Evolutionary conservation across 1,140 invertebrate species (phyloP), one percentile per base, ranked within the genome.

Genomic region (Pogonognathellus flavescens): DNA sequence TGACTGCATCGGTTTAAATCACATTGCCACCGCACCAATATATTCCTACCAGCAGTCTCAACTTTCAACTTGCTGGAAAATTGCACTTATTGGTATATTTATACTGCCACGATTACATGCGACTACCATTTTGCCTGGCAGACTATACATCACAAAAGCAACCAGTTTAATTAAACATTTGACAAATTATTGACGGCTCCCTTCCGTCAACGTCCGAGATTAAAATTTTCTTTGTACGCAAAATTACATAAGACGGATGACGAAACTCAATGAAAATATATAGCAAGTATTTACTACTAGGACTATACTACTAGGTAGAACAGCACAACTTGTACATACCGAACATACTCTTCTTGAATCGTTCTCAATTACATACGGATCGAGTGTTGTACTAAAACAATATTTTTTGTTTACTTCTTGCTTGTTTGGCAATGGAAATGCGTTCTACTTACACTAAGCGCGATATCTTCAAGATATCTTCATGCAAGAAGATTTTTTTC

Each of bases 111-210:
- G 16, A 7, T 53, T 53, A 53, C 52, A 53, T 53, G 13, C n/a
- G 52, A 55, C 16, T 55, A 55, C 16, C n/a, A 20, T 60, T 60
- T n/a, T 60, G 18, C 10, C n/a, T n/a, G n/a, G n/a, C 16, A 10
- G 4, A n/a, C 18, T 18, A 20, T 20, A n/a, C 59, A 55, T 55
- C 53, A 22, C 66, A 70, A 31, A 14, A 41, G 31, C 3, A 9
- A 41, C 41, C 11, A 76, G 70, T 76, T 76, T 76, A 76, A 76
- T 76, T 76, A 76, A 76, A 76, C 25, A 76, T 76, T 76, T 76
- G 70, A 76, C 70, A 76, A 76, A 76, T 76, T 50, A 76, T 76
- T 76, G 70, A 76, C 70, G 70, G 70, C 49, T 76, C 70, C 41
- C n/a, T 50, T 50, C 70, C 70, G 70, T 76, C 41, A 49, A 50